These are phyloP conservation scores for Hoplias malabaricus DNA, from an alignment of 2,113 vertebrate genomes.

Conservation along the genomic window DNA sequence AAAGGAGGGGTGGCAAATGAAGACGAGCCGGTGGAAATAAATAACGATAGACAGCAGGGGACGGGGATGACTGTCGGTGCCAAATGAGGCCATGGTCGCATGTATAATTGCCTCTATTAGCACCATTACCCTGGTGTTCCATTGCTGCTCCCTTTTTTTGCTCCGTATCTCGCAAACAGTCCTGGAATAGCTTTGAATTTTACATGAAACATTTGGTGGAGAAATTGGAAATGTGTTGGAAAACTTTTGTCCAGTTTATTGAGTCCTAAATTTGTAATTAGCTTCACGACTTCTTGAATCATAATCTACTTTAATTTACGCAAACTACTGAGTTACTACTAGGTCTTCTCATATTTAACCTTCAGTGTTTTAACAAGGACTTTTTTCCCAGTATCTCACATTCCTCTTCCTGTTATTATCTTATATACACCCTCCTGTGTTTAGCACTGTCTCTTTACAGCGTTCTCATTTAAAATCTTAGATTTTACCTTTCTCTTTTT, in stretches of 20 bases:
- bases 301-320: too few relatives aligned
- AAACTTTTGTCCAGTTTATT: not conserved
- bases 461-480: too few relatives aligned
- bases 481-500: not conserved
- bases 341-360: too few relatives aligned
- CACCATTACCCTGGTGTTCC: conserved; percentile 59
- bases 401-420: too few relatives aligned
- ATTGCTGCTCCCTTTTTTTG: conserved; percentile 9
- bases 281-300: not conserved
- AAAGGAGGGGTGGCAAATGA: conserved; percentile 1
- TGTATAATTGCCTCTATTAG: conserved; percentile 65
- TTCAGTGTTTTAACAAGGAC: too few relatives aligned
- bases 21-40: conserved; percentile 31
- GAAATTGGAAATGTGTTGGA: conserved; percentile 13
- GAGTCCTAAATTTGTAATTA: not conserved
- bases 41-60: conserved; percentile 28
- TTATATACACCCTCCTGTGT: too few relatives aligned
- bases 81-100: conserved; percentile 58
- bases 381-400: too few relatives aligned
- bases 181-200: conserved; percentile 16
- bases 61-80: conserved; percentile 25
- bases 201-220: conserved; percentile 27
- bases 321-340: too few relatives aligned
- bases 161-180: conserved; percentile 6
- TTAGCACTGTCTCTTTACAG: too few relatives aligned